Conservation (phyloP, 2,888 invertebrate species). For the Sarcophaga variegata region DNA sequence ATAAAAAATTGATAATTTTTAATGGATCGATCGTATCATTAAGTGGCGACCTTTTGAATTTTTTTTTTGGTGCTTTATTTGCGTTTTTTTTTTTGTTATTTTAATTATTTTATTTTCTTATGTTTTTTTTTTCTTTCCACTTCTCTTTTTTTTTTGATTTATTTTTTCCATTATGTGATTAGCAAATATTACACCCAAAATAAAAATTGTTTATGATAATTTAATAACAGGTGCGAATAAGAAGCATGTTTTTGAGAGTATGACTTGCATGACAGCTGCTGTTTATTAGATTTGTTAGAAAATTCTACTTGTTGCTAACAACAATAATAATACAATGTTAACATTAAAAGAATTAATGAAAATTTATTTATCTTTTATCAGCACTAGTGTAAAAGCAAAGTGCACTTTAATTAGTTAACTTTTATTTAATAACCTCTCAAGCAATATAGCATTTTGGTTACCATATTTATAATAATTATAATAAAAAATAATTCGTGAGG, state of each 20-base stretch:
- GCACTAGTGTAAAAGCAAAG: too few relatives aligned
- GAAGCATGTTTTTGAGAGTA: conserved; percentile 32
- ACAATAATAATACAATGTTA: not conserved
- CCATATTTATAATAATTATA: too few relatives aligned
- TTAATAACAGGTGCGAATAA: conserved; percentile 67
- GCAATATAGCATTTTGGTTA: too few relatives aligned
- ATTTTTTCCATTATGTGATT: conserved; percentile 14
- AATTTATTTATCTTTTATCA: too few relatives aligned
- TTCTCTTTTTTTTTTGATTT: conserved; percentile 17
- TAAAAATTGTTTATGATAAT: conserved; percentile 64
- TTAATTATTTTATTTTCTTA: not conserved
- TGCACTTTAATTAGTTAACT: too few relatives aligned
- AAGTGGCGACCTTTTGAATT: not conserved
- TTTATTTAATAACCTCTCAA: too few relatives aligned
- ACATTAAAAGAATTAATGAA: too few relatives aligned
- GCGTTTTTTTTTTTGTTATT: too few relatives aligned
- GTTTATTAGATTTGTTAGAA: too few relatives aligned
- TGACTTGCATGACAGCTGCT: too few relatives aligned
- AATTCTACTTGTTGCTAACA: conserved; percentile 1
- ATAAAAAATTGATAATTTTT: not conserved
- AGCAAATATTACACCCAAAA: conserved; percentile 64
- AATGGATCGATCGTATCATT: not conserved
- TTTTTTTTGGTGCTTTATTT: not conserved
- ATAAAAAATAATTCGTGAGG: too few relatives aligned
- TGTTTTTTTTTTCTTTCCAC: not conserved